Conservation (phyloP, 1,140 invertebrate species). For the Nylanderia fulva region DNA sequence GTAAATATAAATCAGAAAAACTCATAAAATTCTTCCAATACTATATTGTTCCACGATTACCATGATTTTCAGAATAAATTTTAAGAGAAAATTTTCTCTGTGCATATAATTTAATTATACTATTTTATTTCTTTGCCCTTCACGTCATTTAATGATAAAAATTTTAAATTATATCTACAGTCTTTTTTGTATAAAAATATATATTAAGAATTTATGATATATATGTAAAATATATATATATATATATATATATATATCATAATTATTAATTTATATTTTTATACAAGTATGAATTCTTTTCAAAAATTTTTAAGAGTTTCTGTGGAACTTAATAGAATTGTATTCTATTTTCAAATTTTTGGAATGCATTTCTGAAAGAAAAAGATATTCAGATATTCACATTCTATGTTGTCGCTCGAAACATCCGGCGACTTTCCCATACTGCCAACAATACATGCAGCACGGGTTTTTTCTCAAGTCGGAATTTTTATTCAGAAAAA, state of each 20-base stretch:
- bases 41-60: too few species aligned
- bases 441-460: not conserved
- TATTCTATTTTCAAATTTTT: not conserved
- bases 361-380: not conserved
- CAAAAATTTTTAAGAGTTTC: not conserved
- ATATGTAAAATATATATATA: too few species aligned
- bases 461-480: not conserved
- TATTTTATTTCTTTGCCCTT: not conserved
- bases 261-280: constrained; percentile 5
- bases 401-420: not conserved
- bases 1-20: too few species aligned
- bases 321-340: not conserved
- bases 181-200: not conserved
- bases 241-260: too few species aligned
- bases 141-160: not conserved
- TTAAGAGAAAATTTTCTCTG: too few species aligned
- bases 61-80: too few species aligned
- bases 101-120: not conserved
- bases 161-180: not conserved
- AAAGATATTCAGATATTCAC: not conserved
- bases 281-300: not conserved
- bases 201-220: too few species aligned
- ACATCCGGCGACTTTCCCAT: not conserved
- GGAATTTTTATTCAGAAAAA: constrained; percentile 5
- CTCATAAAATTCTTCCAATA: too few species aligned